These are phyloP conservation scores for Acanthornis magna DNA, from an alignment of 2,797 vertebrate species.

Conservation along the genomic window DNA sequence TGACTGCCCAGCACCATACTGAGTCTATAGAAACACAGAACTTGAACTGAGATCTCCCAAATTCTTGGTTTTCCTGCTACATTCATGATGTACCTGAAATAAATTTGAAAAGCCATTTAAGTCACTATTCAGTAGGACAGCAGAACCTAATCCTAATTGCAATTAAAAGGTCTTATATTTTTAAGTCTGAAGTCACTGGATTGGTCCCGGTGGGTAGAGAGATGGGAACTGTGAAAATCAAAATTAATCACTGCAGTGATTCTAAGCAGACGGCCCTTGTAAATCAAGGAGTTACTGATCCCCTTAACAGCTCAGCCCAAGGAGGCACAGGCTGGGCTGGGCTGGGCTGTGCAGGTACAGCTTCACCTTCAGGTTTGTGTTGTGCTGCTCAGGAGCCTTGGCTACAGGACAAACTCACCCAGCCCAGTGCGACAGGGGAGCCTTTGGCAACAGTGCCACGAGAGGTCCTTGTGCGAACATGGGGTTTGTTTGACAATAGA, in stretches of 20 bases:
- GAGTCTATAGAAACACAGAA: not conserved
- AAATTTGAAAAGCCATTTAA: not conserved
- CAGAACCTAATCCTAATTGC: not conserved
- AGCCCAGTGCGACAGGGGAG: not conserved
- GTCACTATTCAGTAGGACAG: not conserved
- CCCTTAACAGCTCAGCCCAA: not conserved
- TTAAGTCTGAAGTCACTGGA: not conserved
- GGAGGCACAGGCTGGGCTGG: not conserved
- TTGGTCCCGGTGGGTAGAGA: not conserved
- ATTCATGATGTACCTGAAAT: not conserved
- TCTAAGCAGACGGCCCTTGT: not conserved
- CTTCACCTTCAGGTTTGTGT: no score
- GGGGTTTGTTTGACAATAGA: not conserved
- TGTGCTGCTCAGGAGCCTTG: not conserved
- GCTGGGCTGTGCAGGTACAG: not conserved
- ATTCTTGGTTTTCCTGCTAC: not conserved
- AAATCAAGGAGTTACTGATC: not conserved
- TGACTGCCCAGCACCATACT: not conserved
- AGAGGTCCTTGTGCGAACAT: not conserved
- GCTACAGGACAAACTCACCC: not conserved
- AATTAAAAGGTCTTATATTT: not conserved
- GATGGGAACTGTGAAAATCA: not conserved
- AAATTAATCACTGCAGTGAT: not conserved
- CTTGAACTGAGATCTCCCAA: not conserved
- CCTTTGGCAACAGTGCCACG: not conserved